Evolutionary conservation across 2,888 invertebrate genomes (phyloP).

Genomic region (Cerastis rubricosa): DNA sequence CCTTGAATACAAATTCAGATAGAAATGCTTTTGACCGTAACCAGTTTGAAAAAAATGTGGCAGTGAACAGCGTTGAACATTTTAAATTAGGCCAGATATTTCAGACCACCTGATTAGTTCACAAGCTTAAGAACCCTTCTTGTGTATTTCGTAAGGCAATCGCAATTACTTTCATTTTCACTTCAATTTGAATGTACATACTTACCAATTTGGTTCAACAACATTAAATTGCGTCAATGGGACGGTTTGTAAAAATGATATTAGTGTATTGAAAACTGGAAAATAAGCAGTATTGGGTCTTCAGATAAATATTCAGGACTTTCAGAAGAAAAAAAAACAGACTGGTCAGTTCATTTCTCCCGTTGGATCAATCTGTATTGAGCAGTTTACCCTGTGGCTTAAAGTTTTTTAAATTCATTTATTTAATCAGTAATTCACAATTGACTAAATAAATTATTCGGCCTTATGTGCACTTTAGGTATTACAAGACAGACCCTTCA

Average conservation of each 20-base stretch:
- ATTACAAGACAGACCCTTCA: too few species aligned
- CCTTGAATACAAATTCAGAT: neutral
- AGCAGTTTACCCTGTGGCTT: too few species aligned
- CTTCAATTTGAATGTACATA: neutral
- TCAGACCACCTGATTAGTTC: neutral
- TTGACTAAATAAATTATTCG: neutral
- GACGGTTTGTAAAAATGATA: neutral
- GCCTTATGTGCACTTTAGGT: too few species aligned
- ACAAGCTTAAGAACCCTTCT: neutral
- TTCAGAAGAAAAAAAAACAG: neutral
- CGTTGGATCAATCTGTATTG: neutral
- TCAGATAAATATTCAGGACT: neutral
- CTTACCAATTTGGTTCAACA: neutral
- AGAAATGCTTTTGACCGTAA: neutral
- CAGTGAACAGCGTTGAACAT: neutral
- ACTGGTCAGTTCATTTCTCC: neutral
- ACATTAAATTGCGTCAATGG: neutral
- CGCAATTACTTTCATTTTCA: conserved; percentile 6
- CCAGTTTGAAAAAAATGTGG: conserved; percentile 3
- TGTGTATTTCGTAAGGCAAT: neutral
- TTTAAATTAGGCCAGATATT: neutral
- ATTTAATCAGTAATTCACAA: neutral
- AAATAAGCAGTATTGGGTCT: neutral
- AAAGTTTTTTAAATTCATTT: too few species aligned
- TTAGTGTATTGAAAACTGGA: neutral